Evolutionary conservation across 2,888 invertebrate genomes (phyloP).

Genomic region (Choristoneura rosaceana): DNA sequence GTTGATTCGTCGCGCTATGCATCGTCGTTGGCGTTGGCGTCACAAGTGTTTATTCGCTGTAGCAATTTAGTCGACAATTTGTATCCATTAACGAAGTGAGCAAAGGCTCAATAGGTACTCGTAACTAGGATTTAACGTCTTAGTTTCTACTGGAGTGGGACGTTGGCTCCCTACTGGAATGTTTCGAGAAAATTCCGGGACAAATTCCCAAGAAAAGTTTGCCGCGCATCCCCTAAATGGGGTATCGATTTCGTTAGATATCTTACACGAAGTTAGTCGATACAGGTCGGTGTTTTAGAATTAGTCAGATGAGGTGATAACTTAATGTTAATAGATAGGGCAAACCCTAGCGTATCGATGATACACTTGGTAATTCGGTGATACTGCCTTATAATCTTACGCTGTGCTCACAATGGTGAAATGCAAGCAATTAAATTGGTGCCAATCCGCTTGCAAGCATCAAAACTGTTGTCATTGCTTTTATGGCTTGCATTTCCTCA

Average conservation of each 20-base stretch:
- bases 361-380: too few species aligned
- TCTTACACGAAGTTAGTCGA: constrained; percentile 30
- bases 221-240: constrained; percentile 55
- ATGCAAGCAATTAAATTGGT: too few species aligned
- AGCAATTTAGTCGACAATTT: constrained; percentile 68
- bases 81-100: constrained; percentile 73
- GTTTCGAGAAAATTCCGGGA: constrained; percentile 73
- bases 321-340: background rate
- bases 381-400: too few species aligned
- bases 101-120: constrained; percentile 70
- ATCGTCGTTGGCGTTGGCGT: constrained; percentile 13
- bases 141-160: constrained; percentile 65
- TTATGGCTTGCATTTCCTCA: too few species aligned
- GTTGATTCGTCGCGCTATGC: background rate
- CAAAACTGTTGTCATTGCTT: too few species aligned
- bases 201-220: constrained; percentile 76
- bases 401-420: too few species aligned
- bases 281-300: constrained; percentile 27
- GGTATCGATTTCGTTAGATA: constrained; percentile 53
- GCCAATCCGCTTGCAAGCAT: too few species aligned
- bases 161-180: constrained; percentile 68
- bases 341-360: too few species aligned
- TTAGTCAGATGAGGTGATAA: constrained; percentile 16
- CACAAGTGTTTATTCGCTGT: constrained; percentile 58
- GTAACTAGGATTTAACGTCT: constrained; percentile 79